Evolutionary conservation across 2,888 invertebrate species (phyloP).

Genomic region (Pecten maximus): DNA sequence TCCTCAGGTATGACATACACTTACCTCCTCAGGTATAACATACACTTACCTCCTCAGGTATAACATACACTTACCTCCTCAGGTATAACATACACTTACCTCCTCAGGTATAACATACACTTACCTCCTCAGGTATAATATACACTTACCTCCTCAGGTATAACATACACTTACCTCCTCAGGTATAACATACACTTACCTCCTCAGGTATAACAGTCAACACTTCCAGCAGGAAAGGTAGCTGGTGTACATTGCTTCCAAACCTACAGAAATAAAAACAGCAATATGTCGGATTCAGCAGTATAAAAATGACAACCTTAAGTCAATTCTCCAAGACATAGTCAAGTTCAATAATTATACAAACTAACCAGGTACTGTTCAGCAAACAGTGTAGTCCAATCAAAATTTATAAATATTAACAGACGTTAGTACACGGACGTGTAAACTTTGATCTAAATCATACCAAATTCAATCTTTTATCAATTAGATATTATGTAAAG

Average conservation of each 20-base stretch:
- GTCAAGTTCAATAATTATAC: too few species aligned
- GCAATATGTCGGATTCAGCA: not conserved
- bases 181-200: constrained; percentile 84
- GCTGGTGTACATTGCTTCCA: constrained; percentile 82
- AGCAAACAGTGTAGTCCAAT: too few species aligned
- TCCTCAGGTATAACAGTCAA: constrained; percentile 98
- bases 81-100: not conserved
- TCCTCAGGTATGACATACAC: not conserved
- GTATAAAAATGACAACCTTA: not conserved
- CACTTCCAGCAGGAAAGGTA: constrained; percentile 94
- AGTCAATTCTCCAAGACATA: too few species aligned
- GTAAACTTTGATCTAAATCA: too few species aligned
- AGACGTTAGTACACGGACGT: too few species aligned
- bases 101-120: not conserved
- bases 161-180: not conserved
- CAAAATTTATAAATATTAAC: too few species aligned
- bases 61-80: not conserved
- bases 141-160: not conserved
- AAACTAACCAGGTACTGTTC: too few species aligned
- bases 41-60: not conserved
- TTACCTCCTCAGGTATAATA: not conserved
- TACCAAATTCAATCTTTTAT: too few species aligned
- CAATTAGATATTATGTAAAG: too few species aligned
- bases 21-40: too few species aligned
- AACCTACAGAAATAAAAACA: constrained; percentile 72